Evolutionary conservation across 1,140 invertebrate genomes (phyloP), one percentile per base, ranked within the genome.

Genomic region (Drosophila malerkotliana): DNA sequence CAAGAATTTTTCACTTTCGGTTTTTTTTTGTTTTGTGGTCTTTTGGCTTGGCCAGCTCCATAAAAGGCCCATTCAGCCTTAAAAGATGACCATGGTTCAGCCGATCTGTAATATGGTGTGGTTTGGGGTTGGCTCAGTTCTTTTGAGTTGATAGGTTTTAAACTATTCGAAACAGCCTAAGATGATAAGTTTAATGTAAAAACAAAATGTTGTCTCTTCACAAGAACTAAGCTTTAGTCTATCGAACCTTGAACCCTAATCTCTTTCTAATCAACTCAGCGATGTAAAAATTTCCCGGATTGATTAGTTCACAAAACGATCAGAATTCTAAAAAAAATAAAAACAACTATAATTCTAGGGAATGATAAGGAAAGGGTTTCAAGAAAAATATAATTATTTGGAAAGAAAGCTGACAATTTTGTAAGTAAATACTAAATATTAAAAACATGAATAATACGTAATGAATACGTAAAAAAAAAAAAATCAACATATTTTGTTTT

Each of bases 1-100:
- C 62, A 84, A 84, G 80, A 84, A 84, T 85, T 85, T 74, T 78
- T 84, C 69, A 61, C 34, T 32, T 57, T 59, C 41, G 44, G 80
- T 73, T 78, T 83, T 54, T 72, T 30, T 28, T 57, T 52, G 41
- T 44, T 61, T 67, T 83, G 76, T 21, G 73, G 64, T 72, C 49
- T 54, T 51, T 45, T 56, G 77, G 81, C 81, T 85, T 81, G 85
- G 81, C 49, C 30, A 44, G 58, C 37, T 54, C 82, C 82, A 59
- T 87, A 85, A 82, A 85, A 82, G 82, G 82, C 64, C 64, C 66
- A 32, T 21, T 30, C 51, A 53, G 12, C 48, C 59, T n/a, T 45
- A 52, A 57, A 45, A 59, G 61, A 56, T 59, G 77, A 53, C 55
- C 51, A 39, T 72, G 73, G 57, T 59, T 60, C 21, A 24, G 51